Base-by-base conservation (phyloP, 2,113 vertebrate genomes). In the Elephantulus edwardii region DNA sequence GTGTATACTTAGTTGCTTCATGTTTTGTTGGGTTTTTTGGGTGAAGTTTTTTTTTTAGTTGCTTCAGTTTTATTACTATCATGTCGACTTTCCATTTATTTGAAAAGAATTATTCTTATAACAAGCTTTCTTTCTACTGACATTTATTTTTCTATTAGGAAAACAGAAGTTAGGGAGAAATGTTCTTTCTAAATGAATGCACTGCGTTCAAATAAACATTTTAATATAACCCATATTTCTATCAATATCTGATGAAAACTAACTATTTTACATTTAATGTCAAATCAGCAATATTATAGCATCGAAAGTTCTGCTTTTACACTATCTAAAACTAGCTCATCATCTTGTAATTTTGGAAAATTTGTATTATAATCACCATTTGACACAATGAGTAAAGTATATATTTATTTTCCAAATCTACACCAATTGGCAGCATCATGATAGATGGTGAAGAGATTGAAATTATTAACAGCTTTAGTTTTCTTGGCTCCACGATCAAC, bases 261-360 rank as follows among this genome's bases (percentile, higher is more conserved):
- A 4, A 83, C 26, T 83, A 56, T 66, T 19, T 48, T 33, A 50
- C 35, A 64, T 77, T 66, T 33, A 72, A 91, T 68, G 46, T 74
- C 68, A 77, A 81, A 54, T 80, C 22, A 80, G 52, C 4, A 48
- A 24, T 22, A 40, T 77, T 38, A 60, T 4, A 62, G 70, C 30
- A 40, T 86, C 87, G 72, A 78, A 68, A 81, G 42, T 83, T 77
- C 89, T 92, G 35, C 13, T 35, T 33, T 71, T 86, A 64, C 81
- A 14, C 2, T 77, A 44, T 70, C 76, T 85, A 75, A 42, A 90
- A 90, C 83, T 30, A 82, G 16, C n/a, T 88, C 56, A 5, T 9
- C 48, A 48, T 79, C 64, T 90, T 91, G 4, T 66, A 92, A 86
- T 90, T 92, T 70, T 86, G 17, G n/a, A 76, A 75, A 75, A 48